Conservation (phyloP, 2,888 invertebrate species). For the Malthinus flaveolus region DNA sequence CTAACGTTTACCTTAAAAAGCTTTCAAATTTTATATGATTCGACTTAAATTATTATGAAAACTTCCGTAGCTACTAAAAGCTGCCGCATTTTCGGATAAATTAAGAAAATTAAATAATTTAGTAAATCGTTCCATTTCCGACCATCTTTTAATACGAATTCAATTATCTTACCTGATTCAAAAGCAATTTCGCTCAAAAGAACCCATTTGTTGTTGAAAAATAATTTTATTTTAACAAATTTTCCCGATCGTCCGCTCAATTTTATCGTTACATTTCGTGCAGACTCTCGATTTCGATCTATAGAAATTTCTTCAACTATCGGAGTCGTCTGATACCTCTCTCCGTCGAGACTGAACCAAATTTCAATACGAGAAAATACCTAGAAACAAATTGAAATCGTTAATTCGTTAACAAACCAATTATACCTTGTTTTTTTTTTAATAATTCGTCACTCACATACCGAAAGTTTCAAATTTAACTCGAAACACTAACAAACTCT, state of each 20-base stretch:
- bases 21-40: background rate
- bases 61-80: background rate
- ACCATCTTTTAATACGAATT: background rate
- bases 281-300: conserved; percentile 59
- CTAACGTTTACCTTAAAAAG: background rate
- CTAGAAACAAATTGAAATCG: conserved; percentile 53
- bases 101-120: conserved; percentile 4
- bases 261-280: conserved; percentile 70
- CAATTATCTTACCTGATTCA: conserved; percentile 67
- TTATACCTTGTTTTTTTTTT: too few species aligned
- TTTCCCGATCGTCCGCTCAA: conserved; percentile 75
- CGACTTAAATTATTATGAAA: conserved; percentile 3
- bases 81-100: background rate
- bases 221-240: conserved; percentile 74
- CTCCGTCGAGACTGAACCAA: conserved; percentile 81
- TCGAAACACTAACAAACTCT: background rate
- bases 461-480: background rate
- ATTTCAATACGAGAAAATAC: conserved; percentile 75
- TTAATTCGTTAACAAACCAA: background rate
- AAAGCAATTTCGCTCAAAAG: conserved; percentile 88
- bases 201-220: conserved; percentile 83
- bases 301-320: conserved; percentile 65
- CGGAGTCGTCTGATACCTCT: conserved; percentile 70
- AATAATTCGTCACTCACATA: too few species aligned
- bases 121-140: background rate